Conservation (phyloP, 2,797 vertebrate genomes). For the Rhincodon typus region DNA sequence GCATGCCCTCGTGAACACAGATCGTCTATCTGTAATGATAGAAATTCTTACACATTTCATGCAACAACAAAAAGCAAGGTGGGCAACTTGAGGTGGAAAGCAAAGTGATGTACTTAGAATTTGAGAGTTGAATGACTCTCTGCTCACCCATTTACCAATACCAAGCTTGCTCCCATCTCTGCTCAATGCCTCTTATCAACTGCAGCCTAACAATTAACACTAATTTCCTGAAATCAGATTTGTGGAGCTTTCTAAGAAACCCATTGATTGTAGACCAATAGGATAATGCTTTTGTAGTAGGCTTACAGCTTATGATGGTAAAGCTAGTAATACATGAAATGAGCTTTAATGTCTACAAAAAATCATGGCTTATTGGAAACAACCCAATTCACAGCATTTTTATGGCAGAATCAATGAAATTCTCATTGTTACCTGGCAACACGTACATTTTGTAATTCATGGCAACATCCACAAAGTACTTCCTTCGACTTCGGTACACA, state of each 20-base stretch:
- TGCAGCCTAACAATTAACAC: neutral
- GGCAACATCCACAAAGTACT: conserved; percentile 94
- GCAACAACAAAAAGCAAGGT: neutral
- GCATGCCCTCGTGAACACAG: neutral
- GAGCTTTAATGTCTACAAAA: neutral
- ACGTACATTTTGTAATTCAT: conserved; percentile 77
- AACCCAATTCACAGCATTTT: neutral
- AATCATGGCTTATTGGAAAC: too few species aligned
- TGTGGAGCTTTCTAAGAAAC: neutral
- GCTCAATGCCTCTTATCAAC: neutral
- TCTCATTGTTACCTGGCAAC: conserved; percentile 69
- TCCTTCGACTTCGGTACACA: conserved; percentile 90
- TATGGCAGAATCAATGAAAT: conserved; percentile 36
- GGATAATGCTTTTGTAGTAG: neutral
- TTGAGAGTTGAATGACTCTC: neutral
- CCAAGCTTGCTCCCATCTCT: neutral
- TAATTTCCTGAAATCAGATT: neutral
- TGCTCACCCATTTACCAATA: neutral
- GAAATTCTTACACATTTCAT: neutral
- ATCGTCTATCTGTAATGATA: neutral
- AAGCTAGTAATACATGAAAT: neutral
- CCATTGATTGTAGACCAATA: neutral
- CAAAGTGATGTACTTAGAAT: neutral
- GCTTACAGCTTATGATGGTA: neutral
- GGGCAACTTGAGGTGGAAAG: neutral